These are phyloP conservation scores for Zapus hudsonius DNA, from an alignment of 2,113 vertebrate species.

Conservation along the genomic window DNA sequence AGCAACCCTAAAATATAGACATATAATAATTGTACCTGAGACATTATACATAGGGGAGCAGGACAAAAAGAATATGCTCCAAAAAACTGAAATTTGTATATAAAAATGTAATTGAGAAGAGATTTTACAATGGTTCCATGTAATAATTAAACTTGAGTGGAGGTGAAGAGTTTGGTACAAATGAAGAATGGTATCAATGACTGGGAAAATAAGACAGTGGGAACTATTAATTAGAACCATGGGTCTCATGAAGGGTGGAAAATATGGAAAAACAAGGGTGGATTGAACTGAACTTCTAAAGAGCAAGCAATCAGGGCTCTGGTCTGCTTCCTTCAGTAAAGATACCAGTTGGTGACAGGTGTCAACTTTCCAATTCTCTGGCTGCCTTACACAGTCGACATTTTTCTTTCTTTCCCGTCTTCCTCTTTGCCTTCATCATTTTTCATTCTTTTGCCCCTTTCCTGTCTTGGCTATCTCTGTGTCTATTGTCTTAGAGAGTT, in stretches of 20 bases:
- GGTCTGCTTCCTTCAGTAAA: background rate
- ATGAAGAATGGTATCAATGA: background rate
- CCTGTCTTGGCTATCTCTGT: background rate
- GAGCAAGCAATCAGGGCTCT: background rate
- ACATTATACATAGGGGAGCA: background rate
- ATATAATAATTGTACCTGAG: background rate
- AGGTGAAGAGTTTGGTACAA: background rate
- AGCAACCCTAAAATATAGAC: background rate
- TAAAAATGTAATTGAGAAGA: background rate
- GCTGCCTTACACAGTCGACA: background rate
- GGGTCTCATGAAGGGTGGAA: background rate
- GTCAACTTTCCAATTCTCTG: background rate
- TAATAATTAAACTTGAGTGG: background rate
- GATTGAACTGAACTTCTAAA: background rate
- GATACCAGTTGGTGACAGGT: background rate
- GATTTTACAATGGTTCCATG: background rate
- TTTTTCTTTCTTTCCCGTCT: background rate
- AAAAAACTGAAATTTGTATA: background rate
- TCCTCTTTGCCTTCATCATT: rapidly evolving
- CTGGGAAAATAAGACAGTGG: background rate
- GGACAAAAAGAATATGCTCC: background rate
- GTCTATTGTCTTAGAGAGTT: background rate
- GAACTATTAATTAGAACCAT: background rate
- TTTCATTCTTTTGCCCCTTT: background rate
- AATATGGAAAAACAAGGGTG: background rate